Base-by-base conservation (phyloP, 2,797 vertebrate genomes). In the Crocidura indochinensis region DNA sequence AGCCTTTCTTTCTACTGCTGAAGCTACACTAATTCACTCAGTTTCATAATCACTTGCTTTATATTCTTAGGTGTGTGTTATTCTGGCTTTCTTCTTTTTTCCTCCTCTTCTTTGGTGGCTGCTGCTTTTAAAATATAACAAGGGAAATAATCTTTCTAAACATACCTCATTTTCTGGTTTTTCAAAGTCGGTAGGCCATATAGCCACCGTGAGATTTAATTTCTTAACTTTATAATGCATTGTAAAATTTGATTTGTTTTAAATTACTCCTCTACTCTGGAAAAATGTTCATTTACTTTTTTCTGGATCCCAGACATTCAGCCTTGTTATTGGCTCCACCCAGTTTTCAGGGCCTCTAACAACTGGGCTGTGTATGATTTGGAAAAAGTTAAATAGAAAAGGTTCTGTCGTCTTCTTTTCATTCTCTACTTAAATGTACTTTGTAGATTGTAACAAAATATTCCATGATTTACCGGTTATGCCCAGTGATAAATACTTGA, bases 11-110 rank as follows among this genome's bases (percentile, higher is more conserved):
- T 94, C 93, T 94, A 79, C 96, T 96, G 94, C 98, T 97, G 96
- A 94, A 93, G 92, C 90, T 97, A 87, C 87, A 97, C 97, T 98
- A 97, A 98, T 89, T 88, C 83, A 17, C 96, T 93, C 71, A 1
- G 14, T 11, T 95, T 92, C 94, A 22, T 94, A 95, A 94, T 94
- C 79, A 81, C 78, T 96, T 94, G 44, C 97, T 95, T 95, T 95
- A 51, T 94, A 91, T 91, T 93, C 24, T 89, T 96, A 95, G 73
- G 53, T 95, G 72, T 96, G 85, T 96, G 49, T 2, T 95, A 95
- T 77, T 96, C 95, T 69, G 64, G 53, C 24, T 2, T 9, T 91
- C 95, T 91, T 84, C 74, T 94, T 77, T 91, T 91, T 51, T 10
- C 77, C 96, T 88, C 64, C 87, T 80, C 51, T 56, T 51, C 96